phyloP scores from a whole-genome alignment of 2,113 vertebrate genomes.

The Zeus faber region DNA sequence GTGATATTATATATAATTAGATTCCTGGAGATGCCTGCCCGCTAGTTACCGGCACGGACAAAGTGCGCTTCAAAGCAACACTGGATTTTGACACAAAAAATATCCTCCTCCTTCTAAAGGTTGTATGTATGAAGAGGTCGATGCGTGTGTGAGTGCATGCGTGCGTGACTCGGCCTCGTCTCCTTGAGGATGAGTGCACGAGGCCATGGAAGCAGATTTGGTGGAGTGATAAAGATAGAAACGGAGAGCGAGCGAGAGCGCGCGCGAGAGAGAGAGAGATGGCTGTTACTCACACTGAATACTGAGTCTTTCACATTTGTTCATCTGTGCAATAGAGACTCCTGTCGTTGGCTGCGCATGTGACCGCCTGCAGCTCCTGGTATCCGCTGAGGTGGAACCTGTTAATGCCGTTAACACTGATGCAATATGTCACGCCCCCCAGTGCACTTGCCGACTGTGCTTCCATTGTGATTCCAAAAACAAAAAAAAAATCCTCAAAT shows the following conservation, averaged over 20 bases:
- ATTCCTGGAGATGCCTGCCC: no score
- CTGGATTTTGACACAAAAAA: no score
- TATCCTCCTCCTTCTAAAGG: no score
- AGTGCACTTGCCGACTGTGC: slow-evolving; percentile 9
- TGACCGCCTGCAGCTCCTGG: slow-evolving; percentile 42
- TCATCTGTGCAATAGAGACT: slow-evolving; percentile 51
- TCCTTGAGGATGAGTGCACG: slow-evolving; percentile 3
- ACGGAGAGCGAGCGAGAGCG: slow-evolving; percentile 60
- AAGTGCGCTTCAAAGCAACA: no score
- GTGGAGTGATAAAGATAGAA: slow-evolving; percentile 38
- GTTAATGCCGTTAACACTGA: slow-evolving; percentile 35
- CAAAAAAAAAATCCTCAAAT: no score
- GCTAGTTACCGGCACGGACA: no score
- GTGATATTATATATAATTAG: not conserved
- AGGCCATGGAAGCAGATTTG: not conserved
- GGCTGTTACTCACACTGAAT: slow-evolving; percentile 57
- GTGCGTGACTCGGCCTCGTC: not conserved
- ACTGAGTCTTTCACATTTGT: slow-evolving; percentile 50
- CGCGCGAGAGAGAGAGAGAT: slow-evolving; percentile 43
- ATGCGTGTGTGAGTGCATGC: not conserved
- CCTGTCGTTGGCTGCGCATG: no score
- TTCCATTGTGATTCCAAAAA: slow-evolving; percentile 9
- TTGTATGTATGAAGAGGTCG: not conserved
- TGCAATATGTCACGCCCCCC: no score
- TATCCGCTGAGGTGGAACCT: slow-evolving; percentile 20